phyloP scores from a whole-genome alignment of 1,140 invertebrate species.

The Musca vetustissima region DNA sequence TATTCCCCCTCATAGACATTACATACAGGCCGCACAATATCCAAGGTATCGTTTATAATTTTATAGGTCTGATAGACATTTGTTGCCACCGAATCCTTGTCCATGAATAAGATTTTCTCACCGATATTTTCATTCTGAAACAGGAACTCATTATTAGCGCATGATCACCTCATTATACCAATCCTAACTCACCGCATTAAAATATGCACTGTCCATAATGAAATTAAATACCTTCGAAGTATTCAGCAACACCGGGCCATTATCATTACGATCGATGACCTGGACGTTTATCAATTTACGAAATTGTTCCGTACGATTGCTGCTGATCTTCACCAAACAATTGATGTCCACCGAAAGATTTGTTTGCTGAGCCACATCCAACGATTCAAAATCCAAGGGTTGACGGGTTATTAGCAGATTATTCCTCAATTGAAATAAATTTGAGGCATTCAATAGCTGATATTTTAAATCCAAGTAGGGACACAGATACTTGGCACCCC shows the following conservation, averaged over 20 bases:
- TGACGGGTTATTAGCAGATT: conserved; percentile 41
- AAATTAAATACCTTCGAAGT: conserved; percentile 39
- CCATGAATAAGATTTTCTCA: conserved; percentile 48
- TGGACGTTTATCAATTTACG: conserved; percentile 38
- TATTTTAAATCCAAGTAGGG: conserved; percentile 37
- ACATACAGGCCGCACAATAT: conserved; percentile 40
- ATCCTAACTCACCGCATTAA: conserved; percentile 46
- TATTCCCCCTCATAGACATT: conserved; percentile 53
- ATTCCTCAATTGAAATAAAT: conserved; percentile 40
- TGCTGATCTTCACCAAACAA: conserved; percentile 31
- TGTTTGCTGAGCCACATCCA: conserved; percentile 14
- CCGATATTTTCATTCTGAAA: conserved; percentile 45
- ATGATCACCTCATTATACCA: background rate
- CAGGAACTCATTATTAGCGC: too few species aligned
- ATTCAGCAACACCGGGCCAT: conserved; percentile 48
- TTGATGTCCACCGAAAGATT: conserved; percentile 35
- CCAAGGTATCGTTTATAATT: conserved; percentile 42
- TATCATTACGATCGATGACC: conserved; percentile 51
- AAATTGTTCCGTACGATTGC: conserved; percentile 34
- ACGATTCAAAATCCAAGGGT: conserved; percentile 45
- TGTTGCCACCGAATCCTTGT: conserved; percentile 47
- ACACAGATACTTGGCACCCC: conserved; percentile 46
- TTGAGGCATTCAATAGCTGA: conserved; percentile 33
- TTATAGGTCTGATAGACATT: conserved; percentile 44
- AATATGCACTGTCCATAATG: conserved; percentile 48